Base-by-base conservation (phyloP, 2,113 vertebrate genomes). In the Monopterus albus region DNA sequence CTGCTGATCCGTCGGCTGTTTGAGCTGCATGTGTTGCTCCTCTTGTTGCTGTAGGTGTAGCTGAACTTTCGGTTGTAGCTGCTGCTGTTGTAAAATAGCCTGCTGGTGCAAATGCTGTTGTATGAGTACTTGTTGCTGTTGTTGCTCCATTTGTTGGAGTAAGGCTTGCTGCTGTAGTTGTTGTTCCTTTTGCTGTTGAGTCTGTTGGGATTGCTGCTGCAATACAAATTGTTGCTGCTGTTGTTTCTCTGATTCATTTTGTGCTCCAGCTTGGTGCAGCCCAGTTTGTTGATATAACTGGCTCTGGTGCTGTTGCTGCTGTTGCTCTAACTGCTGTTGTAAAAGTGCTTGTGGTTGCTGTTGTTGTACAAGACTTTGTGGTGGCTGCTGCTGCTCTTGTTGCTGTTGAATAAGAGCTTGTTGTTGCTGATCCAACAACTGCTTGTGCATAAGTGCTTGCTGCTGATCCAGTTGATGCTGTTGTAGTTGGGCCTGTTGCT, bases 391-490 rank as follows among this genome's bases (percentile, higher is more conserved):
- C 52, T 64, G n/a, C n/a, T 85, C 58, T 23, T 69, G 70, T 23
- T 86, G 89, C 15, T 77, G 78, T 17, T 81, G 78, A 40, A 82
- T 39, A 50, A 70, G 35, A 69, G 47, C 46, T 60, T 82, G 77
- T 17, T 87, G 86, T 15, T 91, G 81, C 43, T 82, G 78, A 60
- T 87, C 75, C 35, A 85, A 43, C 13, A 86, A 6, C 14, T 87
- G 83, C 43, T 84, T 79, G 13, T 85, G 79, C 36, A 85, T 51
- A 25, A 85, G 52, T 8, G 55, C 62, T 52, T 84, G 83, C 49
- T 90, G 87, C 64, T 79, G 84, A 21, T 88, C 73, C 46, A 71
- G 39, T 65, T 85, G 83, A 14, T 91, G 84, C 20, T 91, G 90
- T 46, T 91, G 69, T 29, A 89, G 20, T 38, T 78, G 61, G 20